Evolutionary conservation across 2,888 invertebrate species (phyloP), one percentile per base, ranked within the genome.

Genomic region (Dioctria linearis): DNA sequence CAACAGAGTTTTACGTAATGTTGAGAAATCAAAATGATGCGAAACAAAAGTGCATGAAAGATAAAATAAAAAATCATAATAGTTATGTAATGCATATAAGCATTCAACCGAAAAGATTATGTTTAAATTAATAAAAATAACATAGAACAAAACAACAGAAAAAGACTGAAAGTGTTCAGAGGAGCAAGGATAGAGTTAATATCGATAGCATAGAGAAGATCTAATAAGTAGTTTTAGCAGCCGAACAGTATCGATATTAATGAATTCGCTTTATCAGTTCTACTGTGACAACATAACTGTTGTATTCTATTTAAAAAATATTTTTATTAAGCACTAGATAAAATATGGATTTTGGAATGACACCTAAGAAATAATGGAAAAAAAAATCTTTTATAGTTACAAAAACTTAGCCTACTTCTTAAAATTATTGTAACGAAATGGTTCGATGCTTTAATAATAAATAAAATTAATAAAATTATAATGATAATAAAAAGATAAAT

Each of bases 161-260:
- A 67, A 46, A 67, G 25, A 25, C 25, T 25, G 25, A 6, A 67
- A 25, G n/a, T n/a, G 43, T 25, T 43, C 43, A 9, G 40, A 46
- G 42, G 8, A 46, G 46, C 46, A 6, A 8, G 46, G 46, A 46
- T 25, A 46, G 5, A 46, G 5, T 49, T 49, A 46, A 71, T 71
- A 37, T 71, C 71, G 71, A 71, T 71, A 71, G 71, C 54, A 71
- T 71, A 71, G 71, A 71, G 71, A 71, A 71, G 39, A 71, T 71
- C 49, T 49, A 71, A 51, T 51, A 71, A 51, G n/a, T 69, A 25
- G 25, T 25, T 25, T 25, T 25, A 69, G 71, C 71, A 71, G 71
- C 25, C 71, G 49, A 39, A 71, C 46, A 51, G 49, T 71, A 71
- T 11, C 71, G 51, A 71, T 46, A 46, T 8, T 6, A 46, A 46